Percentiles rank a stretch among this genome's conserved stretches.
Evolutionary conservation across 2,888 invertebrate species (phyloP).

Genomic region (Ecliptopera silaceata): DNA sequence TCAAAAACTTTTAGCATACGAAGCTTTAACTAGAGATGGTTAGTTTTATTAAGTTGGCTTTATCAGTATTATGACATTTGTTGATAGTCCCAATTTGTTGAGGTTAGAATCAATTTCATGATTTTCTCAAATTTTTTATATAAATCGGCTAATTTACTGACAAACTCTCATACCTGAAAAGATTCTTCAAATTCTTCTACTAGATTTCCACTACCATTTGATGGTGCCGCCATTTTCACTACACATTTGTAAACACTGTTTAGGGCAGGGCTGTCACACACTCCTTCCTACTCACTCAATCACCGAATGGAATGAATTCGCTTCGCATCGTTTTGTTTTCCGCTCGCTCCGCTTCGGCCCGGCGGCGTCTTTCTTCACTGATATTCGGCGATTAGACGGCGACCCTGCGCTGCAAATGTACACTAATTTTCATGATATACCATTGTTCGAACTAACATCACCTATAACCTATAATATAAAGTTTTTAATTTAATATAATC

Average conservation of each 20-base stretch:
- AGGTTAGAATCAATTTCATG: constrained; percentile 55
- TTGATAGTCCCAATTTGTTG: constrained; percentile 40
- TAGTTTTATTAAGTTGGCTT: constrained; percentile 66
- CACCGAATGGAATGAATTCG: neutral
- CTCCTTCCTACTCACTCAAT: neutral
- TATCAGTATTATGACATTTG: constrained; percentile 58
- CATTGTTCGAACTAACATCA: no score
- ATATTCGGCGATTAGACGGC: no score
- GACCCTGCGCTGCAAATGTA: neutral
- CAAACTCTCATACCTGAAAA: constrained; percentile 87
- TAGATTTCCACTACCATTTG: constrained; percentile 92
- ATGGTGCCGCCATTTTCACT: constrained; percentile 87
- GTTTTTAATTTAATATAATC: no score
- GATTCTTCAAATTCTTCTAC: constrained; percentile 96
- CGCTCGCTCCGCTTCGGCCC: neutral
- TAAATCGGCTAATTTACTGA: constrained; percentile 10
- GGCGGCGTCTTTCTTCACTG: neutral
- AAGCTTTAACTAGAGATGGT: constrained; percentile 64
- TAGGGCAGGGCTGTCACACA: constrained; percentile 36
- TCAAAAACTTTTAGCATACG: constrained; percentile 58
- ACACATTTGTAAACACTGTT: constrained; percentile 24
- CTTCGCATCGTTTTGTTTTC: neutral
- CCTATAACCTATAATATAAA: no score
- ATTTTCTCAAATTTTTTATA: constrained; percentile 19
- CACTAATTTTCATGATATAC: no score